A percentile compares a stretch with the other conserved stretches of the same genome.
Evolutionary conservation across 2,113 vertebrate species (phyloP).

Genomic region (Charina bottae): DNA sequence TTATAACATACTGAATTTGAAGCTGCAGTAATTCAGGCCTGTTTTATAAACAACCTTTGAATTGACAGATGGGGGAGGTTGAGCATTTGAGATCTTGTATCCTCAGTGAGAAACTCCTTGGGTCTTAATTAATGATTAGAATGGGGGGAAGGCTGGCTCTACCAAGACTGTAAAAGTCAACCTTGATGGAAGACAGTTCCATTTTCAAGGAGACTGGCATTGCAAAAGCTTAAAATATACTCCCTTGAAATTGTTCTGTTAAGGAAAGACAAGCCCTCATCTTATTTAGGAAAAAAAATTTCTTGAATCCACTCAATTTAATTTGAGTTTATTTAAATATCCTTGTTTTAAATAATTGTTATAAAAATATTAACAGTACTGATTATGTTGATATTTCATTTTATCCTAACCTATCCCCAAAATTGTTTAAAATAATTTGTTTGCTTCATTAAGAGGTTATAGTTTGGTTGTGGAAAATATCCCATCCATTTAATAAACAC

Average conservation of each 20-base stretch:
- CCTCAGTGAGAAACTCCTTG: slow-evolving; percentile 60
- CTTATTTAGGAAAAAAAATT: background rate
- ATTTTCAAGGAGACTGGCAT: slow-evolving; percentile 35
- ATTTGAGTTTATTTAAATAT: background rate
- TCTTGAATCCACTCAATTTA: background rate
- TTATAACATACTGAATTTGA: background rate
- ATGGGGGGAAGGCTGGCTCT: slow-evolving; percentile 55
- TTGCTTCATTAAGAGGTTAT: background rate
- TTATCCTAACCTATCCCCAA: slow-evolving; percentile 14
- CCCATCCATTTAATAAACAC: background rate
- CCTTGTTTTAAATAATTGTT: background rate
- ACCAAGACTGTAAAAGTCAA: slow-evolving; percentile 70
- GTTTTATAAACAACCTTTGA: slow-evolving; percentile 56
- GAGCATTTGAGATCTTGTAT: slow-evolving; percentile 61
- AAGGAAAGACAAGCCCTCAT: slow-evolving; percentile 4
- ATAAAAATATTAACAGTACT: background rate
- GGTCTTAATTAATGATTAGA: slow-evolving; percentile 63
- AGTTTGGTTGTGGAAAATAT: background rate
- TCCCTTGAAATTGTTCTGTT: background rate
- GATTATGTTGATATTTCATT: background rate
- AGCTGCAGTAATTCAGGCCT: slow-evolving; percentile 40
- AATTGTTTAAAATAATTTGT: background rate
- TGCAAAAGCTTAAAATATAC: slow-evolving; percentile 58
- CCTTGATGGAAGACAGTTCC: slow-evolving; percentile 61
- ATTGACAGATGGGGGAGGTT: slow-evolving; percentile 63